Percentiles rank a stretch among this genome's conserved stretches.
These are phyloP conservation scores for Microctenopoma stevenorrisi DNA, from an alignment of 2,797 vertebrate species.

Conservation along the genomic window DNA sequence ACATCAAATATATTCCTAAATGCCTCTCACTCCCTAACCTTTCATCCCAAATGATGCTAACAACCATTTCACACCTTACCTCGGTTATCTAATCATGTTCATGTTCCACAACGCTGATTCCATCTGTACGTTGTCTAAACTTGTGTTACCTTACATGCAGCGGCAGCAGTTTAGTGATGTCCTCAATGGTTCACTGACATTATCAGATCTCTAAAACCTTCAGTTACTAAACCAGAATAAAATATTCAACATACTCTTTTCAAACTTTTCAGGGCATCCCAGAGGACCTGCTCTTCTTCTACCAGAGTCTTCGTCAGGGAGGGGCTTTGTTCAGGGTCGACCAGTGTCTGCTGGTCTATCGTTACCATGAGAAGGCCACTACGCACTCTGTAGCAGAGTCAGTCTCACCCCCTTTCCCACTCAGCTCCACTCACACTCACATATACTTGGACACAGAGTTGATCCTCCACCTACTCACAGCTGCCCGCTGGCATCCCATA, in stretches of 20 bases:
- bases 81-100: not conserved
- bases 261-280: constrained; percentile 87
- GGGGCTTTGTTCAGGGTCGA: constrained; percentile 85
- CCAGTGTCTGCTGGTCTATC: constrained; percentile 88
- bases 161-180: too few relatives aligned
- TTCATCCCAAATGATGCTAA: not conserved
- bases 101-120: not conserved
- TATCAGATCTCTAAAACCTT: not conserved
- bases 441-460: constrained; percentile 33
- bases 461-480: constrained; percentile 67
- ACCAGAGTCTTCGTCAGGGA: constrained; percentile 88
- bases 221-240: not conserved
- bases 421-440: constrained; percentile 31
- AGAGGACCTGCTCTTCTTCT: constrained; percentile 95
- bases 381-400: constrained; percentile 91
- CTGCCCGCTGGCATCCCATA: constrained; percentile 60
- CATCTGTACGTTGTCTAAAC: too few relatives aligned
- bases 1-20: not conserved
- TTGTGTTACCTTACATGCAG: not conserved
- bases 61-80: not conserved
- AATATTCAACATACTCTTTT: not conserved
- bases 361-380: constrained; percentile 88
- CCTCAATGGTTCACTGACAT: not conserved
- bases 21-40: not conserved
- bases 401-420: constrained; percentile 55